Evolutionary conservation across 2,113 vertebrate genomes (phyloP).

Genomic region (Murina feae): DNA sequence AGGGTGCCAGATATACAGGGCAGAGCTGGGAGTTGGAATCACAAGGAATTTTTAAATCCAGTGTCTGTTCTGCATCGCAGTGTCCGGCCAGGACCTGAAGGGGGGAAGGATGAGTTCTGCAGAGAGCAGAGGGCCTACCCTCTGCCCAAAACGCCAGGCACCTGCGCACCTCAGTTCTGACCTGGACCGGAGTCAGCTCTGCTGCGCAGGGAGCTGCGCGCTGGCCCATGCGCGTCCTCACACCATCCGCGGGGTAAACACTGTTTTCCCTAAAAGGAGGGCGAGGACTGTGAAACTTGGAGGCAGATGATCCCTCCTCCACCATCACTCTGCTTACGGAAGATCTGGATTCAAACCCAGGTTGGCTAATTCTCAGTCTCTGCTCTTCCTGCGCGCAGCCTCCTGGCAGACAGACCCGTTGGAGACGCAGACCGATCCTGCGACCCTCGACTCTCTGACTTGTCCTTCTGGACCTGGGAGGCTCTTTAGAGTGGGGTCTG

Average conservation of each 20-base stretch:
- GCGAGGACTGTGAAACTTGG: background rate
- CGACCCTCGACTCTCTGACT: background rate
- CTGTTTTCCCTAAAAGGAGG: background rate
- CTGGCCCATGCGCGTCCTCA: background rate
- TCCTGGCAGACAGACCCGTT: no score
- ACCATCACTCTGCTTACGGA: background rate
- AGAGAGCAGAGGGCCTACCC: background rate
- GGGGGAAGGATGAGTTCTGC: background rate
- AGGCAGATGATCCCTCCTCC: background rate
- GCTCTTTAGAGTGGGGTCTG: background rate
- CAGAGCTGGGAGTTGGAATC: background rate
- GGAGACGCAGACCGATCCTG: no score
- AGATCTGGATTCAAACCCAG: background rate
- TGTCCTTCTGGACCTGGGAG: background rate
- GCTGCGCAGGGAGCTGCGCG: accelerated
- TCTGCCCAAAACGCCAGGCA: background rate
- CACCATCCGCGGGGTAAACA: accelerated
- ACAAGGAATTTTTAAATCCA: background rate
- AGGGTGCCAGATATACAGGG: background rate
- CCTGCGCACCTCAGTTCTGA: no score
- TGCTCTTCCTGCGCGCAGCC: accelerated
- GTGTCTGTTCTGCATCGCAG: background rate
- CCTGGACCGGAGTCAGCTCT: background rate
- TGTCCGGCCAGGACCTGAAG: background rate
- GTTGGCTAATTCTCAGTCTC: background rate